Base-by-base conservation (phyloP, 2,113 vertebrate species). In the Dolichallabes microphthalmus region DNA sequence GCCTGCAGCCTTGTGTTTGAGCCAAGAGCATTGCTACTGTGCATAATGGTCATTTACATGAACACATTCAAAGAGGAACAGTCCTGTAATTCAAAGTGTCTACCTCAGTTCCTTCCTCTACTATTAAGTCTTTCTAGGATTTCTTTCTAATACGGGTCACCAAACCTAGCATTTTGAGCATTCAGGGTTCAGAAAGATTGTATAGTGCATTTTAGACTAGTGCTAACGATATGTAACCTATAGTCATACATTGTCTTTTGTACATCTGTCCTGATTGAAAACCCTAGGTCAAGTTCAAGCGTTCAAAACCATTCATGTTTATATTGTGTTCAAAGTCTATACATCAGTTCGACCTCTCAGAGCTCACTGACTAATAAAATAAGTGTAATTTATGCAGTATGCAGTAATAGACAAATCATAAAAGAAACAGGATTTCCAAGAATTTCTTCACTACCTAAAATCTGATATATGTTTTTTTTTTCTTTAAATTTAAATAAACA, bases 11-110 rank as follows among this genome's bases (percentile, higher is more conserved):
- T 25, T 50, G 12, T 80, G 57, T 76, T 35, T 64, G 1, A 30
- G 50, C 19, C 35, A 11, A 15, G 20, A 27, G 22, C 73, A 76
- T 63, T 52, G 19, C 11, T 75, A 52, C 20, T 60, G 25, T 66
- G 39, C 15, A 52, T 22, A 2, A 76, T 55, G 20, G 13, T n/a
- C 27, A 2, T 77, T 78, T 55, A 25, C 25, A 63, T 27, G 32
- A 30, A 77, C 73, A 27, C 50, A 71, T 69, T 84, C 45, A 55
- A 27, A 30, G 63, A 80, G 53, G 71, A 80, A 74, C 15, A 84
- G 27, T n/a, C 58, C 84, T 85, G 53, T 71, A 85, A 85, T 85
- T 58, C 63, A 60, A 73, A 85, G 66, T 85, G 84, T 85, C 77
- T 79, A 63, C 77, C 66, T 85, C 55, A 60, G 35, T 60, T 35